Base-by-base conservation (phyloP, 2,113 vertebrate species). In the Vimba vimba region DNA sequence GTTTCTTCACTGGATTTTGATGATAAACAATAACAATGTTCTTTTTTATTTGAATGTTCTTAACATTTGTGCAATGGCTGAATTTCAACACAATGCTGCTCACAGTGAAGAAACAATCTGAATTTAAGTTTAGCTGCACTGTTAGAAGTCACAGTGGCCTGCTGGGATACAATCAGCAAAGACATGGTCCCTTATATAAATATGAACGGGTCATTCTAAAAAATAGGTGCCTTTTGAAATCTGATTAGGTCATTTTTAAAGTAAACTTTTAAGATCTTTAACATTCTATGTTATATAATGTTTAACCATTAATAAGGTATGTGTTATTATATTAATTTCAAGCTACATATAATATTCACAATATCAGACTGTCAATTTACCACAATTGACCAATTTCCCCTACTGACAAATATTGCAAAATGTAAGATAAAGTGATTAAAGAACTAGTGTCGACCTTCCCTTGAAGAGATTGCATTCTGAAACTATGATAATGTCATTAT, bases 131-230 rank as follows among this genome's bases (percentile, higher is more conserved):
- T 47, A 80, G 59, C 59, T 66, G 59, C 33, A 39, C 36, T 81
- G 79, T 81, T 21, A 30, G 9, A 81, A 43, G 39, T 81, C n/a
- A 81, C 59, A 81, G 79, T 81, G 79, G 59, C 79, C 36, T 64
- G 15, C 79, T 64, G 79, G 43, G 13, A 66, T 64, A 64, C 59
- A 66, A 47, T 81, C 79, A 81, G 13, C 4, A 47, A 60, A 60
- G 55, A 43, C 15, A 30, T 47, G 17, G 19, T 47, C 33, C 1
- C 13, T 45, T 64, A 62, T 45, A 62, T 39, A 0, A 80, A 64
- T 80, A 27, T 27, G n/a, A 80, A 47, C 25, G n/a, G 10, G 60
- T 21, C 79, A 50, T 75, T 50, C 43, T 50, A 15, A 27, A 50
- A 50, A 27, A 27, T 27, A n/a, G 23, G 73, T 50, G 13, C n/a